Conservation (phyloP, 2,797 vertebrate genomes). For the Sphenodon punctatus region DNA sequence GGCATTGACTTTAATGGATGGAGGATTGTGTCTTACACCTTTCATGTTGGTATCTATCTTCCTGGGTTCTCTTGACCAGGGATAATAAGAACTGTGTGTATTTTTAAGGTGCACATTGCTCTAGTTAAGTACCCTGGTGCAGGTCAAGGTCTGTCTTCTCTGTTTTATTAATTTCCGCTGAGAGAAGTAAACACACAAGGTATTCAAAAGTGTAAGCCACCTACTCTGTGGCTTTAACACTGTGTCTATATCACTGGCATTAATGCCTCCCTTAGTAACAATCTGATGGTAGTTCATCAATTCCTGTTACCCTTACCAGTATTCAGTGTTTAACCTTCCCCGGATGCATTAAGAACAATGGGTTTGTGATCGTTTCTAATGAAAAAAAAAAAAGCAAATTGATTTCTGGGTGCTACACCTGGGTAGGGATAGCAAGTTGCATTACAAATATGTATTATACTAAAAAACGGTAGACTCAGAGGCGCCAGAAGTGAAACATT, state of each 20-base stretch:
- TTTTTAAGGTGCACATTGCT: not conserved
- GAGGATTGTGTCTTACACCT: too few relatives aligned
- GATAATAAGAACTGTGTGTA: not conserved
- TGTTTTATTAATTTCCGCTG: not conserved
- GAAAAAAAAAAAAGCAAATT: slow-evolving; percentile 15
- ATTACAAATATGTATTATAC: slow-evolving; percentile 65
- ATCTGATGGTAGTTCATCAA: not conserved
- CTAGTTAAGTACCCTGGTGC: not conserved
- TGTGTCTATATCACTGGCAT: not conserved
- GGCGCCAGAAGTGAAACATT: slow-evolving; percentile 71
- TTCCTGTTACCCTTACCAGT: not conserved
- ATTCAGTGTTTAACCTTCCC: not conserved
- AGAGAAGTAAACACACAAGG: not conserved
- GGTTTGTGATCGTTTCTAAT: slow-evolving; percentile 23
- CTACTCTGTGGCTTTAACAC: not conserved
- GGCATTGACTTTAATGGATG: too few relatives aligned
- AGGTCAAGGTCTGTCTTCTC: not conserved
- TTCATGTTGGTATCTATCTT: too few relatives aligned
- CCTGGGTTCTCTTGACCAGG: not conserved
- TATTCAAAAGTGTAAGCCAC: not conserved
- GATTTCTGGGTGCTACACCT: slow-evolving; percentile 48
- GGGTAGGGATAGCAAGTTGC: slow-evolving; percentile 55
- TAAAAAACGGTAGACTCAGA: slow-evolving; percentile 62
- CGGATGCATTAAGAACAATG: not conserved
- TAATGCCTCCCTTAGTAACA: not conserved